phyloP scores from a whole-genome alignment of 2,113 vertebrate species.

The Notiomystis cincta region DNA sequence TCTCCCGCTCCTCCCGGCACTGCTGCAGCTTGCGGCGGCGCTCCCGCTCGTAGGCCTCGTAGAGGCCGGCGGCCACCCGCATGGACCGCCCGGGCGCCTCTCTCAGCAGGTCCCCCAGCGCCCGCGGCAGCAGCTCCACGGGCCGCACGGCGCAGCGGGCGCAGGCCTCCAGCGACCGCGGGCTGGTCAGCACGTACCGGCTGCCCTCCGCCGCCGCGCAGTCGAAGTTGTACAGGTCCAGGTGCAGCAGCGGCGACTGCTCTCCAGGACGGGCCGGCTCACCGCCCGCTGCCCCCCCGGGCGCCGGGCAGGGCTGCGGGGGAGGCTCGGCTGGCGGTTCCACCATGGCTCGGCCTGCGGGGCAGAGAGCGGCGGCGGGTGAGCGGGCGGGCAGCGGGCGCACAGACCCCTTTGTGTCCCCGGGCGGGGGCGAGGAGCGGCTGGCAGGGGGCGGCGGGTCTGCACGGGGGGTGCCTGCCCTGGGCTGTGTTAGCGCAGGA shows the following conservation, averaged over 20 bases:
- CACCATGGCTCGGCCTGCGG: conserved; percentile 64
- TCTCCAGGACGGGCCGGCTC: conserved; percentile 58
- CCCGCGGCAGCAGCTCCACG: conserved; percentile 87
- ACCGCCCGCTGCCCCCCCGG: conserved; percentile 67
- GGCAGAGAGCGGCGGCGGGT: not conserved
- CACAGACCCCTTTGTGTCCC: not conserved
- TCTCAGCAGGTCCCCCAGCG: conserved; percentile 84
- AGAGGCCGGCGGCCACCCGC: conserved; percentile 89
- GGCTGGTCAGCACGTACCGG: conserved; percentile 95
- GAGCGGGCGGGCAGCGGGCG: not conserved
- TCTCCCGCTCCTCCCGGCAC: conserved; percentile 89
- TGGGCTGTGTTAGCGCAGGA: not conserved
- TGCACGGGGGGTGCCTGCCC: not conserved
- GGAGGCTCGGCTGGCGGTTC: conserved; percentile 60
- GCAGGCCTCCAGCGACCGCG: conserved; percentile 94
- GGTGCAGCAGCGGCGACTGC: conserved; percentile 83
- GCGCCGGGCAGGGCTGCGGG: conserved; percentile 15
- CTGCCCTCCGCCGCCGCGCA: conserved; percentile 89
- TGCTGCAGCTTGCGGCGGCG: conserved; percentile 87
- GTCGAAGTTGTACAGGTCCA: conserved; percentile 96
- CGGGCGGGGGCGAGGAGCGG: too few species aligned
- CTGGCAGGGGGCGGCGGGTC: not conserved
- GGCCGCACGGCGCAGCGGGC: conserved; percentile 92
- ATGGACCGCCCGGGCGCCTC: conserved; percentile 91
- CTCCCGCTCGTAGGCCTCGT: conserved; percentile 89